phyloP scores from a whole-genome alignment of 2,797 vertebrate species.

The Pipistrellus nathusii region DNA sequence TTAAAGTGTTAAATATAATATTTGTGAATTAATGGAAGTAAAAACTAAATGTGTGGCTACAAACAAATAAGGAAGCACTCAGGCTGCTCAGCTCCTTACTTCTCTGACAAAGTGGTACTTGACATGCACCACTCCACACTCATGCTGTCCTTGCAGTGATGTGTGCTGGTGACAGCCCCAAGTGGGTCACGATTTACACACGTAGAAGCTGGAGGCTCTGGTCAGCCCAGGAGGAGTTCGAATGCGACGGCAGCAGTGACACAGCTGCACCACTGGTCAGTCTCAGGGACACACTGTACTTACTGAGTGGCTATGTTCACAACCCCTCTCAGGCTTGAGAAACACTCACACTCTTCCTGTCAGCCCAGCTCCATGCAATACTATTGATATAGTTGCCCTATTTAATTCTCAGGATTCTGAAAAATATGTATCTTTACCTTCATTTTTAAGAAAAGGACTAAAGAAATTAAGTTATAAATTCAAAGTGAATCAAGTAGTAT shows the following conservation, averaged over 20 bases:
- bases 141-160: not conserved
- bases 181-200: not conserved
- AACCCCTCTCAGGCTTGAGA: constrained; percentile 16
- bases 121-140: not conserved
- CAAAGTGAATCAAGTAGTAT: not conserved
- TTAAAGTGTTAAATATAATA: constrained; percentile 22
- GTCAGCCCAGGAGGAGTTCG: not conserved
- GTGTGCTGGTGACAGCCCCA: not conserved
- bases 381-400: not conserved
- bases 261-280: not conserved
- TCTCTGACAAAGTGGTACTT: not conserved
- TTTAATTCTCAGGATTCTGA: not conserved
- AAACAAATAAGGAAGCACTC: not conserved
- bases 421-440: not conserved
- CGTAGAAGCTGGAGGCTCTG: not conserved
- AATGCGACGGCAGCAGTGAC: not conserved
- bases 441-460: not conserved
- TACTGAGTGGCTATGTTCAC: not conserved
- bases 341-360: not conserved
- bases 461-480: constrained; percentile 18
- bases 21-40: not conserved
- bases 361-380: not conserved
- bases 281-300: not conserved
- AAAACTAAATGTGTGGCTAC: constrained; percentile 30
- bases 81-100: not conserved